Conservation (phyloP, 2,888 invertebrate genomes). For the Meliscaeva auricollis region DNA sequence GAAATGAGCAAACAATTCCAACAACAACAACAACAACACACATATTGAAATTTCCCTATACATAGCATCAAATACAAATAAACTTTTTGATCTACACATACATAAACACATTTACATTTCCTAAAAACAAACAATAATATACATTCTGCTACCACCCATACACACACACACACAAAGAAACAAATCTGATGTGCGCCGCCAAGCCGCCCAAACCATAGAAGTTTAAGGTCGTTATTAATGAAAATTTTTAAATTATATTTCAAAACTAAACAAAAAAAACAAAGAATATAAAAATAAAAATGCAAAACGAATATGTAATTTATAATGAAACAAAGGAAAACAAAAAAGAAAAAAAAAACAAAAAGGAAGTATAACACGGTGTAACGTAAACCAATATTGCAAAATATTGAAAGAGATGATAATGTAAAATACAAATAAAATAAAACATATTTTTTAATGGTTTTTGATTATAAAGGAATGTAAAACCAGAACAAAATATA, state of each 20-base stretch:
- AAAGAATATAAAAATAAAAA: slow-evolving; percentile 77
- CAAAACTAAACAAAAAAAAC: slow-evolving; percentile 78
- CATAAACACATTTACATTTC: slow-evolving; percentile 54
- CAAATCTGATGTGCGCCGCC: slow-evolving; percentile 79
- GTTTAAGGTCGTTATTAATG: slow-evolving; percentile 80
- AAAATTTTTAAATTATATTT: slow-evolving; percentile 80
- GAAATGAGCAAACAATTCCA: slow-evolving; percentile 62
- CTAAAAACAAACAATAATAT: slow-evolving; percentile 25
- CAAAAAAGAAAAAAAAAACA: slow-evolving; percentile 57
- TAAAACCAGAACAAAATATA: slow-evolving; percentile 76
- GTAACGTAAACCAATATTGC: slow-evolving; percentile 75
- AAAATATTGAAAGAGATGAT: slow-evolving; percentile 75
- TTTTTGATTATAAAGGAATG: slow-evolving; percentile 76
- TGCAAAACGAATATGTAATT: slow-evolving; percentile 75
- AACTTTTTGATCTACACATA: slow-evolving; percentile 54
- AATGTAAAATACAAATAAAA: slow-evolving; percentile 76
- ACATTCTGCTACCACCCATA: slow-evolving; percentile 62
- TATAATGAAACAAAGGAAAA: slow-evolving; percentile 70
- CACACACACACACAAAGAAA: slow-evolving; percentile 45
- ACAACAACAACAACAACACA: slow-evolving; percentile 50
- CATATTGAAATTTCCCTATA: slow-evolving; percentile 65
- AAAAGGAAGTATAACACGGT: slow-evolving; percentile 69
- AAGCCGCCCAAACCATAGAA: slow-evolving; percentile 77
- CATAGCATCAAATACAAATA: slow-evolving; percentile 65
- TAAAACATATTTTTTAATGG: slow-evolving; percentile 76